Conservation (phyloP, 2,113 vertebrate genomes). For the Cryptomyrus ogoouensis region DNA sequence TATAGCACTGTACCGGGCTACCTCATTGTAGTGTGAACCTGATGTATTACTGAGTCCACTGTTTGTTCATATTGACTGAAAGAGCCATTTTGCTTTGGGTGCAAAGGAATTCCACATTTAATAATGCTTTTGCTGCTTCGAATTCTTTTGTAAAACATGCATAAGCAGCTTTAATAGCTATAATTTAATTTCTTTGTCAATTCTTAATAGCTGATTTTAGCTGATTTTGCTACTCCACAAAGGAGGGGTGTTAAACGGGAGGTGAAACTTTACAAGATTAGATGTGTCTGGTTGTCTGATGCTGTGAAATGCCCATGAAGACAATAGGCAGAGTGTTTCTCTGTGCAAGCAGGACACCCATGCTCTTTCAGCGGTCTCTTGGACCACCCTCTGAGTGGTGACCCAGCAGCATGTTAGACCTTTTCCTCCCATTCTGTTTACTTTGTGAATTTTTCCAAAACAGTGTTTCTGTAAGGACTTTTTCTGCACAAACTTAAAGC, state of each 20-base stretch:
- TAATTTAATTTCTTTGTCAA: background rate
- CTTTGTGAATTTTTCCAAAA: background rate
- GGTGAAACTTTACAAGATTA: background rate
- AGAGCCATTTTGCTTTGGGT: background rate
- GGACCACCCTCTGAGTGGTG: background rate
- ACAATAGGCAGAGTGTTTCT: background rate
- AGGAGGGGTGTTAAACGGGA: background rate
- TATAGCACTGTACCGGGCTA: slow-evolving; percentile 33
- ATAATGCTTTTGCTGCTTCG: background rate
- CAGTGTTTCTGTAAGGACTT: background rate
- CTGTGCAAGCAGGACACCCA: background rate
- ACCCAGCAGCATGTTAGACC: background rate
- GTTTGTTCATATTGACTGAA: slow-evolving; percentile 6
- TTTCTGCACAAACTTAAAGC: background rate
- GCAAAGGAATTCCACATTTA: slow-evolving; percentile 3
- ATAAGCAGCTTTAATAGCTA: background rate
- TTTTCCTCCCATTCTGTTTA: background rate
- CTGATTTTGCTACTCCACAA: background rate
- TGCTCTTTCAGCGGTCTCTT: background rate
- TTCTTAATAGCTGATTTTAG: background rate
- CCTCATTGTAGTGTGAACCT: slow-evolving; percentile 28
- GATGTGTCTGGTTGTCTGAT: background rate
- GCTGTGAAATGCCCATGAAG: background rate
- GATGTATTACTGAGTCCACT: background rate
- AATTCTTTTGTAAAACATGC: background rate